Conservation (phyloP, 2,888 invertebrate species). For the Cephonodes hylas region DNA sequence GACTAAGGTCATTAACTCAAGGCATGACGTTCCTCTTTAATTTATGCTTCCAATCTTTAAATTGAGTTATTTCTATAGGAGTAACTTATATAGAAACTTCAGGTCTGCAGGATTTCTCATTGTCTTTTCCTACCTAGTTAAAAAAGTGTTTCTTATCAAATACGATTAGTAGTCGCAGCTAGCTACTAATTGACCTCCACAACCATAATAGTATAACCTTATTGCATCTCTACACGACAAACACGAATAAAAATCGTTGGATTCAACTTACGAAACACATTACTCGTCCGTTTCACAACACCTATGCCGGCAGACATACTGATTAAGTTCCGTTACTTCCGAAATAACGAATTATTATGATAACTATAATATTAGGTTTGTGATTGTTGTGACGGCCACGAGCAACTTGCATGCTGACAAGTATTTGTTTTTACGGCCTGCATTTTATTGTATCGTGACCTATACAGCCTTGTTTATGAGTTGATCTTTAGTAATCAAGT, state of each 20-base stretch:
- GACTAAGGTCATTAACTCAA: no score
- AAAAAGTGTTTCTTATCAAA: not conserved
- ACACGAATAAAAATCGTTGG: not conserved
- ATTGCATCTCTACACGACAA: no score
- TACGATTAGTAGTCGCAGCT: not conserved
- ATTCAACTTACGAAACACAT: slow-evolving; percentile 36
- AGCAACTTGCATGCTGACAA: not conserved
- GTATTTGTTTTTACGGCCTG: not conserved
- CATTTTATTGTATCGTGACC: not conserved
- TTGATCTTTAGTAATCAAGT: not conserved
- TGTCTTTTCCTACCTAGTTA: no score
- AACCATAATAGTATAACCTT: not conserved
- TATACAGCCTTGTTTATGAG: not conserved
- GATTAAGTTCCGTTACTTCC: slow-evolving; percentile 7
- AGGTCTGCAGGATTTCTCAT: no score
- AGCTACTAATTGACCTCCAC: not conserved
- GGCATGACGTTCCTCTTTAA: no score
- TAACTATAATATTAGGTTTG: slow-evolving; percentile 13
- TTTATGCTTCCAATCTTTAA: no score
- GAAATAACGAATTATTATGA: slow-evolving; percentile 5
- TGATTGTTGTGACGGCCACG: not conserved
- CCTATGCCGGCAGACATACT: slow-evolving; percentile 28
- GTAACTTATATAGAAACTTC: no score
- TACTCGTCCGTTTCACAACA: slow-evolving; percentile 26
- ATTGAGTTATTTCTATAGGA: no score